Conservation (phyloP, 2,888 invertebrate species). For the Zygothrica quintamaculata region DNA sequence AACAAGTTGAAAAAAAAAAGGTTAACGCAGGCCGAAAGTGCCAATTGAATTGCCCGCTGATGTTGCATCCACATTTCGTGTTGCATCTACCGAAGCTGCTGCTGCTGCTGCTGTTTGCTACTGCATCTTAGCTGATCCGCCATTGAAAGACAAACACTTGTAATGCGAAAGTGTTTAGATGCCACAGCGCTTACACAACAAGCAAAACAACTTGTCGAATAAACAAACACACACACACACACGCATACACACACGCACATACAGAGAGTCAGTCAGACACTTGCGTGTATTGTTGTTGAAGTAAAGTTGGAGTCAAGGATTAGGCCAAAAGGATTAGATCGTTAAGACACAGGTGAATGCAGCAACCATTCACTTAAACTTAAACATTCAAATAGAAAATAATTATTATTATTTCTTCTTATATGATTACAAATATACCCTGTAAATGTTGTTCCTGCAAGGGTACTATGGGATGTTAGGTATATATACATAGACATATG, state of each 20-base stretch:
- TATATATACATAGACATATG: too few species aligned
- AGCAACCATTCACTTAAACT: background rate
- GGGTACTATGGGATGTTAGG: too few species aligned
- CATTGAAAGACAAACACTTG: slow-evolving; percentile 71
- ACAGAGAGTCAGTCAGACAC: too few species aligned
- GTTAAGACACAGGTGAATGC: background rate
- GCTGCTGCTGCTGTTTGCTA: slow-evolving; percentile 32
- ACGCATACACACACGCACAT: slow-evolving; percentile 27
- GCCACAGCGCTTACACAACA: slow-evolving; percentile 66
- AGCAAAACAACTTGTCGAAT: slow-evolving; percentile 25
- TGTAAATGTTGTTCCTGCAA: too few species aligned
- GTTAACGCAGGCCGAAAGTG: slow-evolving; percentile 73
- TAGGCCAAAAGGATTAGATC: background rate
- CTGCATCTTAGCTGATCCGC: slow-evolving; percentile 19
- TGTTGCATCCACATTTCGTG: slow-evolving; percentile 11
- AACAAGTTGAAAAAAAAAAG: too few species aligned
- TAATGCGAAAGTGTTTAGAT: slow-evolving; percentile 74
- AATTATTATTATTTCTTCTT: background rate
- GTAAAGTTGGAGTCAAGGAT: slow-evolving; percentile 8
- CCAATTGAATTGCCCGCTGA: slow-evolving; percentile 66
- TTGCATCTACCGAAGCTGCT: slow-evolving; percentile 1
- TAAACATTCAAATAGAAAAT: background rate
- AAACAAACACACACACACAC: too few species aligned
- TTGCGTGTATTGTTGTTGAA: slow-evolving; percentile 43
- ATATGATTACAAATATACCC: too few species aligned